Evolutionary conservation across 2,888 invertebrate species (phyloP), one percentile per base, ranked within the genome.

Genomic region (Rhabditophanes sp.): DNA sequence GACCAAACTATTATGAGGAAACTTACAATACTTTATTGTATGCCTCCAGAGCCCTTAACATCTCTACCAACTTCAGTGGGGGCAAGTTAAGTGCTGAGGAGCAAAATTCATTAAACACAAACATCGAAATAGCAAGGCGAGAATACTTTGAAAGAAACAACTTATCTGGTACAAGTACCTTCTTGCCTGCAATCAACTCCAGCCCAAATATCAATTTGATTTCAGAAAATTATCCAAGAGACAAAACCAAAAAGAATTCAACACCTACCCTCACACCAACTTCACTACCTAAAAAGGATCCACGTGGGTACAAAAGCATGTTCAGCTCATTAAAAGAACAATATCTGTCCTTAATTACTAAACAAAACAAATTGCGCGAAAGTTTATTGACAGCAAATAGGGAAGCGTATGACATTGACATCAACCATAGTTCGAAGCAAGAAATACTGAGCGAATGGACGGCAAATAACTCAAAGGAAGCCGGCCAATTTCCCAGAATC

Each of bases 11-110:
- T 57, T 77, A 81, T 19, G 88, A 90, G 63, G 88, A 90, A 67
- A 81, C 82, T 2, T 76, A 84, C 50, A 90, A 87, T 61, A 90
- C 90, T 0, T 70, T 90, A 18, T 78, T 82, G 28, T 90, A 90
- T 67, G 88, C 88, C 1, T 82, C 85, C 65, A 74, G 87, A 36
- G 90, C 90, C 2, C 81, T 82, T 53, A 79, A 80, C 54, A 90
- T 90, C 53, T 82, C 82, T n/a, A 82, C 79, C 53, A 79, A 78
- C 72, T 82, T 81, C 49, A 32, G 30, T 3, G n/a, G n/a, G n/a
- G n/a, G n/a, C n/a, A n/a, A n/a, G n/a, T n/a, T n/a, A n/a, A n/a
- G n/a, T n/a, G n/a, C n/a, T n/a, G n/a, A n/a, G n/a, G n/a, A n/a
- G n/a, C n/a, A n/a, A n/a, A n/a, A n/a, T 19, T 39, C 44, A 14